Evolutionary conservation across 2,888 invertebrate species (phyloP), one percentile per base, ranked within the genome.

Genomic region (Pocota personata): DNA sequence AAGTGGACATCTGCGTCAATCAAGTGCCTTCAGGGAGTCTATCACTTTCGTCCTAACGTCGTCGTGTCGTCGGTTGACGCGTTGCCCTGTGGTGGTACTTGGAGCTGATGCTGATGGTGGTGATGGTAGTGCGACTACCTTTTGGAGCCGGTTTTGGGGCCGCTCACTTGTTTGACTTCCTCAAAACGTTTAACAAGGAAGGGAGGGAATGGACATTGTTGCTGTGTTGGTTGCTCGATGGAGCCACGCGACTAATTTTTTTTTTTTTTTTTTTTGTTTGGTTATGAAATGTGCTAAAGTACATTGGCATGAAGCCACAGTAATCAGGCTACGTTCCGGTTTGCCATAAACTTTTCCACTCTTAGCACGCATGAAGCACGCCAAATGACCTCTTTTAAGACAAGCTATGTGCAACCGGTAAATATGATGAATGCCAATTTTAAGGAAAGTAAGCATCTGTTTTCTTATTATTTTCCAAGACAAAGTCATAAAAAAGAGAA

Each of bases 1-100:
- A 86, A 52, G 46, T 76, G 52, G 86, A 86, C 86, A 86, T 86
- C 86, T 86, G 86, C 86, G 71, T 82, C 86, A 82, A 86, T 86
- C 82, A 86, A 82, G 37, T 76, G 82, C 86, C 76, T 82, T 86
- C 66, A 37, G 82, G 76, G 80, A 86, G 86, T 86, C 76, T 82
- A 82, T 86, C 82, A 86, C 80, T 86, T 86, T 86, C 80, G 76
- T 86, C 82, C 71, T 82, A 86, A 86, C 55, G 37, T 71, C 58
- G 40, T 19, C 73, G 64, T 69, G 58, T 69, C 52, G 32, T 66
- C 37, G 46, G 8, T 16, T 60, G 60, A 14, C 14, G 35, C 12
- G 19, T 40, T 32, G 72, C 40, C 40, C 43, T 66, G 43, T 60
- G 48, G 48, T 71, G 32, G 14, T 66, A n/a, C n/a, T n/a, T 35